Base-by-base conservation (phyloP, 2,113 vertebrate genomes). In the Cyanocitta stelleri region DNA sequence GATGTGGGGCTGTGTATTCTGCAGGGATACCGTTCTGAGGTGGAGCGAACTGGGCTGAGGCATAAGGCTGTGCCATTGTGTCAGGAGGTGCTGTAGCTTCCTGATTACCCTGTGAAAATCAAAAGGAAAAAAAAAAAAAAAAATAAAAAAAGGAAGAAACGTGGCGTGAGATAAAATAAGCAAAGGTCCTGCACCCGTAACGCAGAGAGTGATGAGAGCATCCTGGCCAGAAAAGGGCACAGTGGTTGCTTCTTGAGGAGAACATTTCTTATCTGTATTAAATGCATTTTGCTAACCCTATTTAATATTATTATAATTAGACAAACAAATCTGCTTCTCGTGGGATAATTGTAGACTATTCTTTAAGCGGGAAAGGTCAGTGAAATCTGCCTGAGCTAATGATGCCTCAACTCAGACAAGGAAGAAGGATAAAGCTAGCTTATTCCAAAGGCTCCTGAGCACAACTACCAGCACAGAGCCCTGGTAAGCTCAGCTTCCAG, bases 11-110 rank as follows among this genome's bases (percentile, higher is more conserved):
- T 56, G 98, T 98, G 97, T 99, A 99, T 92, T 99, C 99, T 90
- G 98, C 98, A 48, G 98, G 99, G 96, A 99, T 98, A 89, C 98
- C 98, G 11, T 99, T 99, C 98, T 99, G 99, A 56, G 99, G 98
- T 73, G 99, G 98, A 41, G 99, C 98, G 29, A 99, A 99, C 98
- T 99, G 99, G 81, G 98, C 98, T 10, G 99, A 99, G 67, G 99
- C 98, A 17, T 99, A 99, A 97, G 99, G 98, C 98, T 99, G 99
- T 86, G 99, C 99, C 99, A 99, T 99, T 83, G 99, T 99, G 97
- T 99, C 99, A 90, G 99, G 99, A 98, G 98, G 98, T 91, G 98
- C 98, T 89, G 99, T 98, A 92, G 98, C 98, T 98, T 99, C 99
- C 98, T 99, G 99, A 98, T 99, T 99, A 99, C 99, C 99, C 99